Evolutionary conservation across 2,113 vertebrate species (phyloP), one percentile per base, ranked within the genome.

Genomic region (Misgurnus mizolepis): DNA sequence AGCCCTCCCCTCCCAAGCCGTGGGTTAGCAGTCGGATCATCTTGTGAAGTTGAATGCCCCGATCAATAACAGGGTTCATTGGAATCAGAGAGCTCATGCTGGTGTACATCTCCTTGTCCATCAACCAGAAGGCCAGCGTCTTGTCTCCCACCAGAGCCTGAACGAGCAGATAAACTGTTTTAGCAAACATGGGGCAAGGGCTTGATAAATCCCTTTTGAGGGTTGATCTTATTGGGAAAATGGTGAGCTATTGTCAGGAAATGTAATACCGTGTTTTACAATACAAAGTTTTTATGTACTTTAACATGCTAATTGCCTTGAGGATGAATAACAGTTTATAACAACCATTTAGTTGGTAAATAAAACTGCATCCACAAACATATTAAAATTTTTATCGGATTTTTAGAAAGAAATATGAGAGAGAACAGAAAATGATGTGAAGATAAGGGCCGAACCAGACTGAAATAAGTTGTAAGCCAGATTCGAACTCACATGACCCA

Each of bases 101-200:
- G 80, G 95, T 96, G 85, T 99, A 99, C 98, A 99, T 99, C 89
- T 98, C 96, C 60, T 97, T 96, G 92, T 99, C 98, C 97, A 99
- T 99, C 90, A 99, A 85, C 93, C 97, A 96, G 90, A 99, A 99
- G 0, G 98, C 97, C 90, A 99, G 85, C 0, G 94, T 93, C 91
- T 99, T 99, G 90, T 99, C 97, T 17, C 98, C 98, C 82, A 99
- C 98, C 39, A 99, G 93, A 0, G 98, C 96, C 98, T 99, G 6
- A 78, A 67, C 18, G n/a, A 7, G 49, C 76, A 76, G 80, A 67
- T 50, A 69, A 58, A 76, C 49, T 45, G 76, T 43, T 15, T 73
- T 7, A 68, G 34, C 68, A 68, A 22, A 68, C 17, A n/a, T 1
- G n/a, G 69, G 27, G 49, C 17, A 47, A 56, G 8, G 50, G 76